Conservation (phyloP, 2,113 vertebrate species). For the Grammomys dolichurus region DNA sequence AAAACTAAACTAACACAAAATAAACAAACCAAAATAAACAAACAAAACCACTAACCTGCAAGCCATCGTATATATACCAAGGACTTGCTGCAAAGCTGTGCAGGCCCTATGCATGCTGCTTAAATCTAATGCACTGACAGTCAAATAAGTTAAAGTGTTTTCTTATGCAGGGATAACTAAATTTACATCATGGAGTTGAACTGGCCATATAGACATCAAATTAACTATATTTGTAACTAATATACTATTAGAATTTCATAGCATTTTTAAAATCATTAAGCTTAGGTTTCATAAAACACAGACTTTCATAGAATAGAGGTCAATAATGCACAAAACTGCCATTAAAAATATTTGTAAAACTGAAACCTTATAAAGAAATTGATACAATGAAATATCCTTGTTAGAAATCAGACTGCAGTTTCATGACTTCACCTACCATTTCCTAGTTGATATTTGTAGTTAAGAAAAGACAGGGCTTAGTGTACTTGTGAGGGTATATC, state of each 20-base stretch:
- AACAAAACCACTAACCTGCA: background rate
- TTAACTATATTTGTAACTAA: background rate
- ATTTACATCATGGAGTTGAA: background rate
- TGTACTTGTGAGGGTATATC: background rate
- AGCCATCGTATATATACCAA: background rate
- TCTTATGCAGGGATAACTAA: background rate
- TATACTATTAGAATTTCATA: background rate
- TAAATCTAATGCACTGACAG: background rate
- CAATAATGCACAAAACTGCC: background rate
- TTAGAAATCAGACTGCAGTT: background rate
- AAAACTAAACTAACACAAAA: background rate
- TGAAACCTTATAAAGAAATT: background rate
- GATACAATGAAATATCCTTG: background rate
- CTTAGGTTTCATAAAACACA: constrained; percentile 5
- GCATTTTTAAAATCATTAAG: background rate
- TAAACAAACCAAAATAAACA: background rate
- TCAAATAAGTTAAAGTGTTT: background rate
- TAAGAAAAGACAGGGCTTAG: background rate
- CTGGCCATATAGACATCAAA: background rate
- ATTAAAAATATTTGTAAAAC: background rate
- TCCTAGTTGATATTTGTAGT: background rate
- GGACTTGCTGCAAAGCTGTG: background rate
- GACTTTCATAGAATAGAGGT: background rate
- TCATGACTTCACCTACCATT: background rate
- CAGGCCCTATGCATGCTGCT: background rate